Evolutionary conservation across 1,140 invertebrate species (phyloP).

Genomic region (Aphelenchoides besseyi): DNA sequence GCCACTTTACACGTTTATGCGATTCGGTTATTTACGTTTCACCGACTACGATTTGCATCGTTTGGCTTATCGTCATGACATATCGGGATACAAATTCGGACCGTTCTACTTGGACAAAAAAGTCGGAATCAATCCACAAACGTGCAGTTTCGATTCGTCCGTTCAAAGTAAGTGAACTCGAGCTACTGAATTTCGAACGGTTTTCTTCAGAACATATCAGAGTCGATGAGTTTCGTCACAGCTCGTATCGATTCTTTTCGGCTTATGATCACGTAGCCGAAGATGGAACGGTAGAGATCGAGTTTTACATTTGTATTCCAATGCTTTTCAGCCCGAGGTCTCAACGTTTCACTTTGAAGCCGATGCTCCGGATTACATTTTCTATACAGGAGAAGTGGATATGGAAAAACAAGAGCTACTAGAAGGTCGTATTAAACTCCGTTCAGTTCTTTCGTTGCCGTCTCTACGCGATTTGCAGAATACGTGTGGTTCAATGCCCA

Average conservation of each 20-base stretch:
- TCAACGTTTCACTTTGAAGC: slow-evolving; percentile 1
- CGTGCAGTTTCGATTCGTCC: slow-evolving; percentile 1
- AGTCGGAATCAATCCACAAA: not conserved
- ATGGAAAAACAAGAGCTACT: not conserved
- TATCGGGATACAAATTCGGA: not conserved
- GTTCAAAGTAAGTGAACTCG: not conserved
- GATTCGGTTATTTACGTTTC: not conserved
- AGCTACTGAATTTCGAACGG: not conserved
- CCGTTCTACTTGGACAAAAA: not conserved
- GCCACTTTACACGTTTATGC: slow-evolving; percentile 10
- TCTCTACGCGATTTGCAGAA: not conserved
- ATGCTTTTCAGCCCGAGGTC: slow-evolving; percentile 11
- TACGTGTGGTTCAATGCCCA: slow-evolving; percentile 4
- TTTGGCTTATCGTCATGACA: not conserved
- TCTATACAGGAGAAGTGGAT: slow-evolving; percentile 3
- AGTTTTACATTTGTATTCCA: not conserved
- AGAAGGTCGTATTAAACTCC: not conserved
- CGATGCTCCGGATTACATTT: slow-evolving; percentile 17
- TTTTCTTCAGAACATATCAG: not conserved
- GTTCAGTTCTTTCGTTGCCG: not conserved
- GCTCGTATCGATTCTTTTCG: not conserved
- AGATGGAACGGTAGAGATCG: not conserved
- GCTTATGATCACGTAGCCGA: slow-evolving; percentile 2
- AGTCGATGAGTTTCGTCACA: no score
- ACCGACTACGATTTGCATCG: not conserved